Percentiles rank a stretch among this genome's conserved stretches.
Conservation (phyloP, 2,113 vertebrate genomes). For the Nerophis ophidion region DNA sequence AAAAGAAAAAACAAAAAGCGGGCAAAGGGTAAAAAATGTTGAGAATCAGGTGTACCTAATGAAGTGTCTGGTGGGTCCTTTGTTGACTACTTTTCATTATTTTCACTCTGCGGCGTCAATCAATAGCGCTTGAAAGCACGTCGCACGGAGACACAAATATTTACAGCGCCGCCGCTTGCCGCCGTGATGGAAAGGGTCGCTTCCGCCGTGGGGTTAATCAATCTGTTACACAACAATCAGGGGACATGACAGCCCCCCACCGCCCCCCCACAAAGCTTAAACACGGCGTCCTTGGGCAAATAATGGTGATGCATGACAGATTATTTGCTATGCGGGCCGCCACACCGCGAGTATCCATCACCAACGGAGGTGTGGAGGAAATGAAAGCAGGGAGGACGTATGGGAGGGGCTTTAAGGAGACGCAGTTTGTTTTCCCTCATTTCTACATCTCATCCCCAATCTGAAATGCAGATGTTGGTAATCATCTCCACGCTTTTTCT, state of each 20-base stretch:
- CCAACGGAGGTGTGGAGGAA: constrained; percentile 16
- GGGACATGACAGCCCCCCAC: constrained; percentile 36
- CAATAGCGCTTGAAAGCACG: too few relatives aligned
- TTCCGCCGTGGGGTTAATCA: constrained; percentile 55
- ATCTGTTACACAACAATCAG: constrained; percentile 51
- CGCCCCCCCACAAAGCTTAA: constrained; percentile 28
- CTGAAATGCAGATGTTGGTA: too few relatives aligned
- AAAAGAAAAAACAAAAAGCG: too few relatives aligned
- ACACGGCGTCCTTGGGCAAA: constrained; percentile 37
- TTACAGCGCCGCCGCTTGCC: constrained; percentile 26
- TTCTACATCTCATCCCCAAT: too few relatives aligned
- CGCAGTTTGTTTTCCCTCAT: too few relatives aligned
- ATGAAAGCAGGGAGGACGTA: constrained; percentile 31
- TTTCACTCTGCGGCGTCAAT: too few relatives aligned
- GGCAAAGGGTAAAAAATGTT: too few relatives aligned
- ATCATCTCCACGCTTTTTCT: too few relatives aligned
- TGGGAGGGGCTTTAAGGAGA: constrained; percentile 30
- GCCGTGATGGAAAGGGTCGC: constrained; percentile 23
- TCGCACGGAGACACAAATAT: constrained; percentile 22
- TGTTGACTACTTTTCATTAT: too few relatives aligned
- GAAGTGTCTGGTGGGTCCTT: too few relatives aligned
- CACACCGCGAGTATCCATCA: constrained; percentile 45
- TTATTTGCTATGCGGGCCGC: constrained; percentile 29
- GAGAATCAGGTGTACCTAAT: too few relatives aligned
- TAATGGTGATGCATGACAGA: constrained; percentile 50